phyloP scores from a whole-genome alignment of 2,888 invertebrate genomes.

The Drosophila kanekoi region DNA sequence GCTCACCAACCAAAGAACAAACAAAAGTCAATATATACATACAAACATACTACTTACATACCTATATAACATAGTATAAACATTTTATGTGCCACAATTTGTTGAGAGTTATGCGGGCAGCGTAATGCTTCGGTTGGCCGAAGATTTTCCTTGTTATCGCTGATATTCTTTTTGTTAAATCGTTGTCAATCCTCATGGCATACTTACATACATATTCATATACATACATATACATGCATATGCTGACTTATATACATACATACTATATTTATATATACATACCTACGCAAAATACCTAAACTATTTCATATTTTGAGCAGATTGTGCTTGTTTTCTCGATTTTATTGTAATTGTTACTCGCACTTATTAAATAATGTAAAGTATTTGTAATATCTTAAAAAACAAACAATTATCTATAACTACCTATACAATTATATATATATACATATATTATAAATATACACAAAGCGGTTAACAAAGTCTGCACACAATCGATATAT shows the following conservation, averaged over 20 bases:
- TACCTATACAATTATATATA: conserved; percentile 59
- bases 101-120: conserved; percentile 35
- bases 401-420: conserved; percentile 56
- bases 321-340: conserved; percentile 71
- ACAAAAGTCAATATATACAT: conserved; percentile 49
- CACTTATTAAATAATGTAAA: conserved; percentile 73
- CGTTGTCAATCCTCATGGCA: conserved; percentile 44
- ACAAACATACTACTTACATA: background rate
- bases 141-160: conserved; percentile 65
- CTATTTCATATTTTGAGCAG: conserved; percentile 63
- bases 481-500: conserved; percentile 31
- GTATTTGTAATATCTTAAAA: conserved; percentile 57
- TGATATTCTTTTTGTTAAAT: conserved; percentile 51
- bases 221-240: conserved; percentile 16
- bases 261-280: conserved; percentile 29
- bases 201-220: conserved; percentile 30
- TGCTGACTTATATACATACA: conserved; percentile 33
- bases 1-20: conserved; percentile 53
- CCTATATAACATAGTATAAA: conserved; percentile 22
- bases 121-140: conserved; percentile 33
- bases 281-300: conserved; percentile 36
- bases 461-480: conserved; percentile 42
- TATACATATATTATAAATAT: conserved; percentile 39
- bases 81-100: conserved; percentile 51
- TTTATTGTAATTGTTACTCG: conserved; percentile 76